Evolutionary conservation across 2,113 vertebrate genomes (phyloP).

Genomic region (Gavia stellata): DNA sequence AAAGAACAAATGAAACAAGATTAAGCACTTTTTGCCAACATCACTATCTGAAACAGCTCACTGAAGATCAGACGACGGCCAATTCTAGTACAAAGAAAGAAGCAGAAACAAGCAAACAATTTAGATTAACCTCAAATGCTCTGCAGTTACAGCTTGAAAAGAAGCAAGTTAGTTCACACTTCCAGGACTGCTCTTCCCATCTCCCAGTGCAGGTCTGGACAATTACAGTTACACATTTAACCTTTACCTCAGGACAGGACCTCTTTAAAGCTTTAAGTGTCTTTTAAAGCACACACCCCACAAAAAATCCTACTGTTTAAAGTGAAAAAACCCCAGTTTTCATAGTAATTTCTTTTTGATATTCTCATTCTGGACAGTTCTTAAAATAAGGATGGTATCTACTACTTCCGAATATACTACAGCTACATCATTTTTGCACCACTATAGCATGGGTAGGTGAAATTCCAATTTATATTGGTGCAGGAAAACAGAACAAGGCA

Average conservation of each 20-base stretch:
- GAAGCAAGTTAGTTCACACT: background rate
- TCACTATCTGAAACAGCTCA: background rate
- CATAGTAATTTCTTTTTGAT: background rate
- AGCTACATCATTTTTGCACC: background rate
- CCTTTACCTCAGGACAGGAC: background rate
- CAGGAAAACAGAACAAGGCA: background rate
- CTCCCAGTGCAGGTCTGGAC: background rate
- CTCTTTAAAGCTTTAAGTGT: background rate
- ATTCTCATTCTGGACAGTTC: background rate
- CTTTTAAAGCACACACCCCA: background rate
- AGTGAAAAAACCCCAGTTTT: background rate
- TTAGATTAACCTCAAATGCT: background rate
- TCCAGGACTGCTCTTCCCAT: background rate
- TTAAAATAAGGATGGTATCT: background rate
- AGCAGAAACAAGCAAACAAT: background rate
- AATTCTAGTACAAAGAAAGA: background rate
- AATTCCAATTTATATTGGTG: background rate
- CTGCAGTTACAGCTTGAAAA: background rate
- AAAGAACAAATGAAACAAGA: background rate
- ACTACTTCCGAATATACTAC: background rate
- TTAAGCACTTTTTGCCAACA: background rate
- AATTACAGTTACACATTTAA: background rate
- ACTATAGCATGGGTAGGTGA: background rate
- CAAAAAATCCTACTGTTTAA: background rate
- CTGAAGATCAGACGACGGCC: background rate